A percentile compares a stretch with the other conserved stretches of the same genome.
These are phyloP conservation scores for Sinotaia quadrata DNA, from an alignment of 2,888 invertebrate species.

Conservation along the genomic window DNA sequence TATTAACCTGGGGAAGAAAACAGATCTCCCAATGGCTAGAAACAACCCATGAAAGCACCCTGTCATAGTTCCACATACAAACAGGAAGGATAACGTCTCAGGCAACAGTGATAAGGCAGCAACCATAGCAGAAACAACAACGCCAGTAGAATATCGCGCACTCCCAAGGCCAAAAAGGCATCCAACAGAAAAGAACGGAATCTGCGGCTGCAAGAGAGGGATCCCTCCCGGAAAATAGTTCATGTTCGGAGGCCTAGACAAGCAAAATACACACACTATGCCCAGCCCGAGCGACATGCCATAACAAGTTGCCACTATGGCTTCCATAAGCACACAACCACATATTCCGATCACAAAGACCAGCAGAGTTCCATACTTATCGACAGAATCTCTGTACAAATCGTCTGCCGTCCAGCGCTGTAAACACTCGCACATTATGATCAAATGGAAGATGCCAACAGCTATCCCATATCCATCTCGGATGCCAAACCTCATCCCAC, in stretches of 20 bases:
- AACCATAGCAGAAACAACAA: constrained; percentile 24
- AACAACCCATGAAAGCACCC: constrained; percentile 40
- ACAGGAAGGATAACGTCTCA: constrained; percentile 21
- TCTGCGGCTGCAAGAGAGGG: constrained; percentile 26
- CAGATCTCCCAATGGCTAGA: constrained; percentile 39
- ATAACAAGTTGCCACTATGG: constrained; percentile 35
- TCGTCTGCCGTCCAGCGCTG: constrained; percentile 37
- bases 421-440: constrained; percentile 38
- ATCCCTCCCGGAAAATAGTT: constrained; percentile 1
- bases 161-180: constrained; percentile 34
- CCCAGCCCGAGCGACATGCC: constrained; percentile 44
- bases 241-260: constrained; percentile 31
- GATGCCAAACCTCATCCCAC: constrained; percentile 36
- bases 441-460: constrained; percentile 38
- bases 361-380: constrained; percentile 14
- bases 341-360: constrained; percentile 29
- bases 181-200: constrained; percentile 33
- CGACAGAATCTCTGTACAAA: constrained; percentile 17
- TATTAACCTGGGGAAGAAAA: constrained; percentile 41
- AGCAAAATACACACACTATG: constrained; percentile 38
- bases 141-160: constrained; percentile 25
- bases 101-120: constrained; percentile 28
- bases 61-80: constrained; percentile 33
- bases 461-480: constrained; percentile 47
- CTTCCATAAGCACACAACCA: constrained; percentile 33